A percentile compares a stretch with the other conserved stretches of the same genome.
phyloP scores from a whole-genome alignment of 2,888 invertebrate genomes.

The Spodoptera picta region DNA sequence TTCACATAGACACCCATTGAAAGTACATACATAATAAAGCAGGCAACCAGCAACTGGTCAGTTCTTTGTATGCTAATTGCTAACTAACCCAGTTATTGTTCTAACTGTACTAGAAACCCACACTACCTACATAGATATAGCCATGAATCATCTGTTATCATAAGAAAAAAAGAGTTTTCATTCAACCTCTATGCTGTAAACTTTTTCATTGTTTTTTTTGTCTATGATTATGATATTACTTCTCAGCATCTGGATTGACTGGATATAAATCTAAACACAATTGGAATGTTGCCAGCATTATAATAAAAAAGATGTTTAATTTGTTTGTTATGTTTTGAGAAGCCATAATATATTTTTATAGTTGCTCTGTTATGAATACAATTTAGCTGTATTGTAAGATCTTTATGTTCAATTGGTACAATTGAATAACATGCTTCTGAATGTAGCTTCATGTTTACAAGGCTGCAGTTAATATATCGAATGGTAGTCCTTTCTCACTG shows the following conservation, averaged over 20 bases:
- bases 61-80: slow-evolving; percentile 61
- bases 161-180: not conserved
- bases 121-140: slow-evolving; percentile 16
- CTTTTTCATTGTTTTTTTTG: too few relatives aligned
- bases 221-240: slow-evolving; percentile 8
- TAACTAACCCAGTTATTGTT: slow-evolving; percentile 60
- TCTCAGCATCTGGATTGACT: slow-evolving; percentile 17
- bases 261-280: slow-evolving; percentile 21
- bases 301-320: slow-evolving; percentile 1
- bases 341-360: slow-evolving; percentile 2
- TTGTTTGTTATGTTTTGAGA: slow-evolving; percentile 5
- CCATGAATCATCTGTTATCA: slow-evolving; percentile 32
- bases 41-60: slow-evolving; percentile 26
- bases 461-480: not conserved
- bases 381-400: slow-evolving; percentile 10
- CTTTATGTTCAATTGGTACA: slow-evolving; percentile 28
- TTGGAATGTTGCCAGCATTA: slow-evolving; percentile 32
- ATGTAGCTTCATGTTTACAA: slow-evolving; percentile 3
- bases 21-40: slow-evolving; percentile 28
- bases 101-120: slow-evolving; percentile 49
- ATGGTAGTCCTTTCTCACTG: not conserved
- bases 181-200: slow-evolving; percentile 2
- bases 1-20: not conserved
- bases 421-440: slow-evolving; percentile 26
- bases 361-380: slow-evolving; percentile 16